These are phyloP conservation scores for Geopemphigus sp. DNA, from an alignment of 1,140 invertebrate species.

Conservation along the genomic window DNA sequence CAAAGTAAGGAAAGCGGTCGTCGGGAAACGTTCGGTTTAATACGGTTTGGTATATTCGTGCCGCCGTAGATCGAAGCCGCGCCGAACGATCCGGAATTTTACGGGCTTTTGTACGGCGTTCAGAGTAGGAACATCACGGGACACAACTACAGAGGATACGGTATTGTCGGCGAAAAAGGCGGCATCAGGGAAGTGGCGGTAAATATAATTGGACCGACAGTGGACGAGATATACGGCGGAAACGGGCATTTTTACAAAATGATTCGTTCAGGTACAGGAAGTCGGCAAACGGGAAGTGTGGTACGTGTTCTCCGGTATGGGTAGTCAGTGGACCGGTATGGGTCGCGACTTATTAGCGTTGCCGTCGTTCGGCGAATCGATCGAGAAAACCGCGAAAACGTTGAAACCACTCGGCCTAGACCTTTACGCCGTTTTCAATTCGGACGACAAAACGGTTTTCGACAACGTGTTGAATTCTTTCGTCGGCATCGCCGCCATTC, in stretches of 20 bases:
- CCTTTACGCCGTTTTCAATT: slow-evolving; percentile 60
- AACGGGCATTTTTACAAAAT: no score
- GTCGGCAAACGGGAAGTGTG: slow-evolving; percentile 61
- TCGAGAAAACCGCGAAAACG: slow-evolving; percentile 55
- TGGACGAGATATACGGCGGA: no score
- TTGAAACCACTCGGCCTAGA: slow-evolving; percentile 57
- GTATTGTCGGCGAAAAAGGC: slow-evolving; percentile 54
- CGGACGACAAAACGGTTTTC: slow-evolving; percentile 57
- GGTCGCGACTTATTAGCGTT: slow-evolving; percentile 61
- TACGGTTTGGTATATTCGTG: no score
- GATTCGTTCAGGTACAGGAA: slow-evolving; percentile 57
- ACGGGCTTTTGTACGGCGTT: slow-evolving; percentile 54
- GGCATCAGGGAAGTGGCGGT: slow-evolving; percentile 5
- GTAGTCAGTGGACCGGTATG: slow-evolving; percentile 68
- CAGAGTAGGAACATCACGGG: slow-evolving; percentile 54
- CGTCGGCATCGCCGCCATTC: slow-evolving; percentile 74
- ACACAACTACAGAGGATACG: slow-evolving; percentile 60
- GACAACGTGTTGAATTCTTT: slow-evolving; percentile 62
- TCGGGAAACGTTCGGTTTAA: no score
- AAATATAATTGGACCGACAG: background rate
- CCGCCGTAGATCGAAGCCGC: slow-evolving; percentile 52
- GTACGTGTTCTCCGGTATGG: slow-evolving; percentile 69
- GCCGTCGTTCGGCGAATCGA: slow-evolving; percentile 59
- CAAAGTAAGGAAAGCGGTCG: no score
- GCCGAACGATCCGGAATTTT: slow-evolving; percentile 54